A percentile compares a stretch with the other conserved stretches of the same genome.
These are phyloP conservation scores for Aphelocoma californica DNA, from an alignment of 2,797 vertebrate genomes.

Conservation along the genomic window DNA sequence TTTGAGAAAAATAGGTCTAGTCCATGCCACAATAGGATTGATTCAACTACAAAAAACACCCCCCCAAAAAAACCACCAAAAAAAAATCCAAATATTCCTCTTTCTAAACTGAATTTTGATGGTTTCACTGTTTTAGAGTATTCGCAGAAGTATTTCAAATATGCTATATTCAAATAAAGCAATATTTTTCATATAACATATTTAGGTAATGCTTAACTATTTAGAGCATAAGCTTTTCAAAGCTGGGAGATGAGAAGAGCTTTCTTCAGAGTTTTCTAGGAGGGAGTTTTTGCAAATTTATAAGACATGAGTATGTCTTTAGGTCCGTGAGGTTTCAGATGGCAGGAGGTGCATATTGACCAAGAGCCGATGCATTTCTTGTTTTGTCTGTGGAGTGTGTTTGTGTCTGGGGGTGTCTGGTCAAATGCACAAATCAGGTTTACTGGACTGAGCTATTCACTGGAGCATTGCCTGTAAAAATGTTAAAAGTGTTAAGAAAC, in stretches of 20 bases:
- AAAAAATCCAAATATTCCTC: background rate
- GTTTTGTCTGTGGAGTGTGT: background rate
- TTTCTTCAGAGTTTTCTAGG: background rate
- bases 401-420: background rate
- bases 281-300: background rate
- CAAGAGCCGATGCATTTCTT: background rate
- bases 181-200: background rate
- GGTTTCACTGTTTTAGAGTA: background rate
- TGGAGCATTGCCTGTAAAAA: background rate
- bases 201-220: background rate
- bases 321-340: background rate
- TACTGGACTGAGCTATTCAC: background rate
- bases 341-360: background rate
- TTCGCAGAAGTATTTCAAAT: background rate
- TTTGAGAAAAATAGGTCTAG: background rate
- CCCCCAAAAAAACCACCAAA: fast-evolving
- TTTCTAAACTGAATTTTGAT: background rate
- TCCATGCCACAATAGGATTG: background rate
- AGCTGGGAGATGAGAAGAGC: background rate
- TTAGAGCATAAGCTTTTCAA: background rate
- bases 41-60: background rate
- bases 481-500: background rate
- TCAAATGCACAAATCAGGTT: background rate
- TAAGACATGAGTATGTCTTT: background rate
- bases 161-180: background rate